phyloP scores from a whole-genome alignment of 2,113 vertebrate species.

The Ictalurus furcatus region DNA sequence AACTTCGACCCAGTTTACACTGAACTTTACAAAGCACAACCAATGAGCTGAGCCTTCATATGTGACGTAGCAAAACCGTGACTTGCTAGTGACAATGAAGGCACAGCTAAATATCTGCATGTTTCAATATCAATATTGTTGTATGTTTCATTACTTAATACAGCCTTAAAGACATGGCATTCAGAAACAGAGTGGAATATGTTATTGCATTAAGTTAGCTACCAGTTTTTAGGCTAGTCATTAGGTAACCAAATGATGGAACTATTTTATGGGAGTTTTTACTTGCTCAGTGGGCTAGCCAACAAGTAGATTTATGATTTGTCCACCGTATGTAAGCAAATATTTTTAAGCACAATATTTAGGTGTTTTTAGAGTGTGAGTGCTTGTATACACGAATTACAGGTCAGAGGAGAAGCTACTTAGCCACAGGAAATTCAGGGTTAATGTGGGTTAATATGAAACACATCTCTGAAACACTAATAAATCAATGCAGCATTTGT shows the following conservation, averaged over 20 bases:
- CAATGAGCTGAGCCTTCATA: background rate
- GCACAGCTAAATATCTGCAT: background rate
- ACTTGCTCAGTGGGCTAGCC: background rate
- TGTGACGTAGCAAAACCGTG: background rate
- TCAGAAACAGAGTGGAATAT: background rate
- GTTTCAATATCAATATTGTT: background rate
- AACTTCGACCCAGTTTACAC: background rate
- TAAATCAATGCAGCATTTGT: background rate
- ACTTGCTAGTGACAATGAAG: background rate
- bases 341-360: background rate
- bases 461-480: background rate
- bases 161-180: background rate
- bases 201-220: background rate
- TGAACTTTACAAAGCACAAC: background rate
- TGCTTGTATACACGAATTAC: background rate
- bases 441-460: background rate
- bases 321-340: background rate
- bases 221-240: background rate
- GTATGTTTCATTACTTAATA: background rate
- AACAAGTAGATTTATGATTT: background rate
- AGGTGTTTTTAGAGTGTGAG: background rate
- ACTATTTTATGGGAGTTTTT: background rate
- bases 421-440: background rate
- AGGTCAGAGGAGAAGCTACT: background rate
- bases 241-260: background rate